Evolutionary conservation across 2,113 vertebrate species (phyloP), one percentile per base, ranked within the genome.

Genomic region (Antidorcas marsupialis): DNA sequence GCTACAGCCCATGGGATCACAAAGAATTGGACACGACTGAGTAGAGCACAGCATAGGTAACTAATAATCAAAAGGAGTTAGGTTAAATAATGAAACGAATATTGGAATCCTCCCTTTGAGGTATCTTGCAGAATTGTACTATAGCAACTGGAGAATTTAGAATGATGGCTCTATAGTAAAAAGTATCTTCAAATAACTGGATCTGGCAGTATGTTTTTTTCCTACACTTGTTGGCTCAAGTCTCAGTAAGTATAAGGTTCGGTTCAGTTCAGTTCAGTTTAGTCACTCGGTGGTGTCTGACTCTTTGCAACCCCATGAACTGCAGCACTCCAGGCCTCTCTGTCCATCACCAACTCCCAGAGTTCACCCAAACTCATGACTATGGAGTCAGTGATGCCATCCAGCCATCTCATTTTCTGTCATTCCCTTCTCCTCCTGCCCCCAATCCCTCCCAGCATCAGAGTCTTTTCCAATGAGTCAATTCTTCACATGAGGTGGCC

Each of bases 241-340:
- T 81, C 7, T 28, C 39, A 39, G 33, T 21, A 67, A 71, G 14
- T 52, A 25, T 10, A 9, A 9, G 12, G 79, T 25, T 60, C 59
- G 14, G 5, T 60, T 60, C 27, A 60, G 12, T 60, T 60, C 59
- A 60, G 0, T 57, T 57, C 55, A 10, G 0, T 57, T 57, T 2
- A 27, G 12, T 30, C 2, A 0, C 59, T 60, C 12, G 28, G 59
- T 60, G 2, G 0, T 60, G 12, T 30, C 27, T 1, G 0, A 60
- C 27, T 60, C 5, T 30, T 30, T 30, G 5, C 6, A 28, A 60
- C 27, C 27, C 59, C 27, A 60, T 60, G 59, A 60, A 60, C 2
- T 28, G 5, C 27, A 60, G 27, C 27, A 60, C 2, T 0, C 27
- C 27, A 60, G 59, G 59, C 27, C 12, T 60, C 59, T 27, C 59